phyloP scores from a whole-genome alignment of 2,113 vertebrate genomes.

The Chascanopsetta lugubris region DNA sequence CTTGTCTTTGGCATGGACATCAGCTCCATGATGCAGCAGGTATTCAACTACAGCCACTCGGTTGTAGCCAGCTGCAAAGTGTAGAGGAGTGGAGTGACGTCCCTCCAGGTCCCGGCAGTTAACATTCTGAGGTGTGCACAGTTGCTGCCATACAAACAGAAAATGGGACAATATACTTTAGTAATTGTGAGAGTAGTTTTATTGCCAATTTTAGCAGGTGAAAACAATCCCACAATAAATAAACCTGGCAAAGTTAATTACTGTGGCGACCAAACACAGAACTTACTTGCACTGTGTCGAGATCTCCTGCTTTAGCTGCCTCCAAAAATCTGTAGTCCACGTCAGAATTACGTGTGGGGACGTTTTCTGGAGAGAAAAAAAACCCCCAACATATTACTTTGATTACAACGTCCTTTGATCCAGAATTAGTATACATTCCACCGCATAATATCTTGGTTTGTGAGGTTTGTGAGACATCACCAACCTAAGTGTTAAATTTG shows the following conservation, averaged over 20 bases:
- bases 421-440: background rate
- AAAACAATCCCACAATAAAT: background rate
- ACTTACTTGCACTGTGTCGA: slow-evolving; percentile 96
- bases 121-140: slow-evolving; percentile 97
- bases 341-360: slow-evolving; percentile 94
- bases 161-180: background rate
- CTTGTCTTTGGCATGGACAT: slow-evolving; percentile 99
- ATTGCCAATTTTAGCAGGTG: background rate
- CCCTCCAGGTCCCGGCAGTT: slow-evolving; percentile 97
- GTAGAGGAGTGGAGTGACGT: slow-evolving; percentile 95
- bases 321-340: slow-evolving; percentile 97
- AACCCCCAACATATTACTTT: no score
- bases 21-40: slow-evolving; percentile 94
- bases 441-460: background rate
- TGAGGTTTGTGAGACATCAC: background rate
- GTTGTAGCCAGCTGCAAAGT: slow-evolving; percentile 98
- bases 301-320: slow-evolving; percentile 97
- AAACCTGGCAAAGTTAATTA: background rate
- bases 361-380: slow-evolving; percentile 84
- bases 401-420: background rate
- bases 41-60: slow-evolving; percentile 96
- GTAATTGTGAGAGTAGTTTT: background rate
- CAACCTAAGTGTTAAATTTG: background rate
- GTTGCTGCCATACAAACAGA: slow-evolving; percentile 84
- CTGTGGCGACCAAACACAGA: background rate